Percentiles rank a stretch among this genome's conserved stretches.
Evolutionary conservation across 2,113 vertebrate genomes (phyloP).

Genomic region (Oxyura jamaicensis): DNA sequence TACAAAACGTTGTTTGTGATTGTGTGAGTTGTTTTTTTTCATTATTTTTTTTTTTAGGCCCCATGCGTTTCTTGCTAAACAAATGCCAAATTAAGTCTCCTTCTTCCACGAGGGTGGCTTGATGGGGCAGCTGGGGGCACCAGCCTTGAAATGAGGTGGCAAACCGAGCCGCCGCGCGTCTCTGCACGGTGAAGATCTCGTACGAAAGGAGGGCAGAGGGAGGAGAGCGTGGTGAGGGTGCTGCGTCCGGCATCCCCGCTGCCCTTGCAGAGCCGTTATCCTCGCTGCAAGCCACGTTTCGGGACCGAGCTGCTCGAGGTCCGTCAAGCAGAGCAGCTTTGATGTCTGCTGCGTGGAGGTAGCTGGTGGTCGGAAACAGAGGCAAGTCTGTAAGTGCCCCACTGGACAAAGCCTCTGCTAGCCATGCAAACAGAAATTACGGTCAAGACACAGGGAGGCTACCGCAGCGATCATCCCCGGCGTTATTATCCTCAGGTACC

Average conservation of each 20-base stretch:
- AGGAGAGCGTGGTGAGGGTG: not conserved
- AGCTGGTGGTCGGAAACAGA: not conserved
- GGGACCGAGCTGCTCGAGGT: not conserved
- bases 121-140: slow-evolving; percentile 47
- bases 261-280: not conserved
- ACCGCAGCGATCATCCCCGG: slow-evolving; percentile 10
- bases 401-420: not conserved
- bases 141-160: slow-evolving; percentile 56
- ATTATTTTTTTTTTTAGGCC: not conserved
- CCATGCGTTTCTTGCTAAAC: not conserved
- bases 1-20: not conserved
- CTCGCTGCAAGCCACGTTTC: not conserved
- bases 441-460: not conserved
- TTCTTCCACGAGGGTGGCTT: not conserved
- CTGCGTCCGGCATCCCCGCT: not conserved
- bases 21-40: no score
- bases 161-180: not conserved
- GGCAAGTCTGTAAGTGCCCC: not conserved
- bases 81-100: not conserved
- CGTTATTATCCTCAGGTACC: slow-evolving; percentile 55
- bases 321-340: not conserved
- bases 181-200: not conserved
- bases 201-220: not conserved
- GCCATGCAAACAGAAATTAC: not conserved
- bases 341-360: not conserved